These are phyloP conservation scores for Temnothorax unifasciatus DNA, from an alignment of 2,888 invertebrate genomes.

Conservation along the genomic window DNA sequence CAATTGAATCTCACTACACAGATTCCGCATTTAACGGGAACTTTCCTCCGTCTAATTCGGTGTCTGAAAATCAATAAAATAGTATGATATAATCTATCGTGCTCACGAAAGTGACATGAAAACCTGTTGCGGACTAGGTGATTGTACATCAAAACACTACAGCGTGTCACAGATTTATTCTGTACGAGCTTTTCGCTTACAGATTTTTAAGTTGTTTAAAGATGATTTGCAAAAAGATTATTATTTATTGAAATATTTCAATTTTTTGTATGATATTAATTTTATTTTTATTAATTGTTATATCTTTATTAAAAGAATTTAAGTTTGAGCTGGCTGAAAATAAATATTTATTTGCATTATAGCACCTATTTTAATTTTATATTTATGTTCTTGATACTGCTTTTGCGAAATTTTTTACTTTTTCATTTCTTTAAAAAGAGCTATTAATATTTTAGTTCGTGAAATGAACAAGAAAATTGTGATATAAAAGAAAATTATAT, in stretches of 20 bases:
- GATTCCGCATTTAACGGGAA: not conserved
- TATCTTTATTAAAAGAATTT: not conserved
- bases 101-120: conserved; percentile 40
- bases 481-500: too few species aligned
- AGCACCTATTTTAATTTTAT: not conserved
- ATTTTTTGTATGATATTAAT: not conserved
- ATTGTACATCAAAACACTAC: conserved; percentile 36
- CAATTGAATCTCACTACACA: not conserved
- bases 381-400: not conserved
- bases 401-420: not conserved
- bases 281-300: not conserved
- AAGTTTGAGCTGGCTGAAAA: not conserved
- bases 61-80: conserved; percentile 44
- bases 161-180: not conserved
- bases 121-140: conserved; percentile 41
- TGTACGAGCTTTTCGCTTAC: not conserved
- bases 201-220: conserved; percentile 8
- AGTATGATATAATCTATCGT: conserved; percentile 32
- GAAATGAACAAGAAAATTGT: not conserved
- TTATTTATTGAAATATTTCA: not conserved
- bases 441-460: not conserved
- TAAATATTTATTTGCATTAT: not conserved
- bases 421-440: not conserved
- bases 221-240: not conserved
- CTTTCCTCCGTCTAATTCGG: not conserved